Percentiles rank a stretch among this genome's conserved stretches.
Conservation (phyloP, 1,140 invertebrate species). For the Grapholita molesta region DNA sequence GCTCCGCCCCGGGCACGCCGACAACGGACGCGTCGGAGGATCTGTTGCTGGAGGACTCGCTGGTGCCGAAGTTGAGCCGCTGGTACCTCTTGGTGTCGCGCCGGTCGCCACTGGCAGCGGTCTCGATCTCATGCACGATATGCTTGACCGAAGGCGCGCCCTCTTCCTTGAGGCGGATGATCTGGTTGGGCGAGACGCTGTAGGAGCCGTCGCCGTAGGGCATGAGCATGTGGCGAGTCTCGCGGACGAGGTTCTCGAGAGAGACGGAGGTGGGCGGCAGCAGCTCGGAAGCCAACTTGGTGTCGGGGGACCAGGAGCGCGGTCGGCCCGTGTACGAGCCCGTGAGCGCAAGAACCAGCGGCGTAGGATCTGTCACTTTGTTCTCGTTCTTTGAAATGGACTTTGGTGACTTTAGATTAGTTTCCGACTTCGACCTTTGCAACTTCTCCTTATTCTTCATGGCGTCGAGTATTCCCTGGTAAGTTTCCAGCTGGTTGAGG, state of each 20-base stretch:
- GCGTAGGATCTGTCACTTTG: slow-evolving; percentile 78
- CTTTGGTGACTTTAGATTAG: slow-evolving; percentile 89
- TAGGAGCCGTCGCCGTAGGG: slow-evolving; percentile 91
- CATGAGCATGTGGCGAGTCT: slow-evolving; percentile 87
- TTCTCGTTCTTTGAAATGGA: slow-evolving; percentile 69
- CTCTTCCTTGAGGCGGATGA: slow-evolving; percentile 85
- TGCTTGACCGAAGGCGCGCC: slow-evolving; percentile 79
- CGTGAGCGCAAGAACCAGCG: slow-evolving; percentile 77
- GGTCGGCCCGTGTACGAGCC: slow-evolving; percentile 79
- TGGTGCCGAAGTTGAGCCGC: slow-evolving; percentile 79
- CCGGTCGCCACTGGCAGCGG: slow-evolving; percentile 50
- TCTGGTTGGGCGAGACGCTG: slow-evolving; percentile 93
- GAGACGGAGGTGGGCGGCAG: slow-evolving; percentile 80
- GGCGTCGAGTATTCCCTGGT: slow-evolving; percentile 96
- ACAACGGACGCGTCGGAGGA: slow-evolving; percentile 30
- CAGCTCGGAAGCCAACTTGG: slow-evolving; percentile 79
- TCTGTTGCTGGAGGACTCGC: slow-evolving; percentile 34
- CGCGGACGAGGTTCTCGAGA: slow-evolving; percentile 82
- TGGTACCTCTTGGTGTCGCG: slow-evolving; percentile 77
- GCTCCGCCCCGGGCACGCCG: slow-evolving; percentile 22
- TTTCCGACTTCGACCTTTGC: slow-evolving; percentile 95
- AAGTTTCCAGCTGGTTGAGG: slow-evolving; percentile 95
- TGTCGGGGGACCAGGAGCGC: slow-evolving; percentile 91
- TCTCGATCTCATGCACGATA: slow-evolving; percentile 83
- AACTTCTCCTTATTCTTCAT: slow-evolving; percentile 97